A percentile compares a stretch with the other conserved stretches of the same genome.
Evolutionary conservation across 2,113 vertebrate species (phyloP).

Genomic region (Psephotus haematonotus): DNA sequence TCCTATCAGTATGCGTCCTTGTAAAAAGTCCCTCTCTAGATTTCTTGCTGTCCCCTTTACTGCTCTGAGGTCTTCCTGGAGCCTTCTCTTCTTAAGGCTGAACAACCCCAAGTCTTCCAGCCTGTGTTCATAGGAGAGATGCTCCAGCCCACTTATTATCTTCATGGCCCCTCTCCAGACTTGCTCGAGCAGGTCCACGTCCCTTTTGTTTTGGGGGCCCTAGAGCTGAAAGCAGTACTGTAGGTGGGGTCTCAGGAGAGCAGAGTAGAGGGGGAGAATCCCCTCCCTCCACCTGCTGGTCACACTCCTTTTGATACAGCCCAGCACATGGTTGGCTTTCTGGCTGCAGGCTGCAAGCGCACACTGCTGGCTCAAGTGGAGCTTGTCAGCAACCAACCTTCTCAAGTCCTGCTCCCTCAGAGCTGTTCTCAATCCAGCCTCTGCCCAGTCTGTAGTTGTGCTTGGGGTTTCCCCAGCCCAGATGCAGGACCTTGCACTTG

Average conservation of each 20-base stretch:
- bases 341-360: not conserved
- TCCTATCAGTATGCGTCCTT: not conserved
- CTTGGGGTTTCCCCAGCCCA: not conserved
- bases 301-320: not conserved
- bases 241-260: not conserved
- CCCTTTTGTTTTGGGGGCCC: not conserved
- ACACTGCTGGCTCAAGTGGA: not conserved
- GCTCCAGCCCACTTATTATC: not conserved
- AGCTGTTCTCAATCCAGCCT: not conserved
- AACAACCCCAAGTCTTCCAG: not conserved
- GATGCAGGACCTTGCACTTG: not conserved
- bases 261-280: not conserved
- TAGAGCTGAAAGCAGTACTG: not conserved
- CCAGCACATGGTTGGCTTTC: not conserved
- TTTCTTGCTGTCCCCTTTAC: not conserved
- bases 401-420: not conserved
- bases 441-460: not conserved
- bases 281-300: not conserved
- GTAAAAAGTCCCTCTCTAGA: not conserved
- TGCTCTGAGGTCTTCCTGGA: not conserved
- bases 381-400: not conserved
- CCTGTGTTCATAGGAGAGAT: not conserved
- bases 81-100: not conserved
- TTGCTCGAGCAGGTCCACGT: not conserved
- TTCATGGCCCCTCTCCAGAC: not conserved